Evolutionary conservation across 2,888 invertebrate species (phyloP), one percentile per base, ranked within the genome.

Genomic region (Steromphala cineraria): DNA sequence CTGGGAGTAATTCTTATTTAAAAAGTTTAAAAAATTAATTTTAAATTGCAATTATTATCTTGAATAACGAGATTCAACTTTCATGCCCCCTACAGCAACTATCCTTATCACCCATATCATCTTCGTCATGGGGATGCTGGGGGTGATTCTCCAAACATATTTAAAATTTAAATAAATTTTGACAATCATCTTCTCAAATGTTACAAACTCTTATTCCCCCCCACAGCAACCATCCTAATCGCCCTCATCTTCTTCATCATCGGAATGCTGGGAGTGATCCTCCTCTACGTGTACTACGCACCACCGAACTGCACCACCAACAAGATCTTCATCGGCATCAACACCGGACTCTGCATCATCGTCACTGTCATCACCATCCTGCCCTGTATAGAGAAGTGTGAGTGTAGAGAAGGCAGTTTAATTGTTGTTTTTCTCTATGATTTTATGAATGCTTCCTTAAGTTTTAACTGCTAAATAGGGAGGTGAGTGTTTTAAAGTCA

Each of bases 291-390:
- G 77, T 94, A 92, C 85, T 93, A 93, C 5, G 85, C 88, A 10
- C 84, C 86, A 13, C 86, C 91, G 40, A 91, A 91, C 31, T 94
- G 94, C 82, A 82, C 84, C 17, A 90, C 91, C 74, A 94, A 94
- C 87, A 92, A 93, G 82, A 89, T 94, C 53, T 93, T 94, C 81
- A 92, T 94, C 28, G 90, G 92, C 15, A 87, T 94, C 78, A 94
- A 94, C 85, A 90, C 90, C 10, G 91, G 91, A 8, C 88, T 94
- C 0, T 94, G 94, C 85, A 83, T 93, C 17, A 31, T 94, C 7
- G 87, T 93, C 55, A 90, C 93, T 7, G 86, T 93, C 79, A 84
- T 94, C 56, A 93, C 94, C 13, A 85, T 93, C 3, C 87, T 93
- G 67, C 93, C 93, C 0, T 93, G 90, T 80, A 91, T 91, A 19